Conservation (phyloP, 2,113 vertebrate genomes). For the Phaethornis superciliosus region DNA sequence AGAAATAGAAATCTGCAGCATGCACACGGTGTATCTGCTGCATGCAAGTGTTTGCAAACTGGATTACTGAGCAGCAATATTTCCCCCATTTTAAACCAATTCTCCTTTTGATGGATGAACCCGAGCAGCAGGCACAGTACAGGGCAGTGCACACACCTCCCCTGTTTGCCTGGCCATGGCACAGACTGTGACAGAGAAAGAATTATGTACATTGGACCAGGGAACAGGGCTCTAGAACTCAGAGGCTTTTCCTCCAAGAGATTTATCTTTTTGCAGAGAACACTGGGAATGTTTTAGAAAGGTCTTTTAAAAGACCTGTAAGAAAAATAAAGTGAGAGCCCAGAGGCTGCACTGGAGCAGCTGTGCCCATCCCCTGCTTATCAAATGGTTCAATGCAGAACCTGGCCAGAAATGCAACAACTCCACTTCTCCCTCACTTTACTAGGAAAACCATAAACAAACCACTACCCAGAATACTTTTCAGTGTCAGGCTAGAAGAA, state of each 20-base stretch:
- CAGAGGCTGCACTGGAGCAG: background rate
- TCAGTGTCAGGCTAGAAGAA: background rate
- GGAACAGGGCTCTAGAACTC: background rate
- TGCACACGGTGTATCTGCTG: background rate
- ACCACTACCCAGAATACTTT: constrained; percentile 25
- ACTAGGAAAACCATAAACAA: background rate
- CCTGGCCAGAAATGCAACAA: constrained; percentile 46
- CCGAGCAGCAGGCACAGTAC: background rate
- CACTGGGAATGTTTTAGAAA: background rate
- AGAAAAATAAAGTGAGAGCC: background rate
- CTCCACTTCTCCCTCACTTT: constrained; percentile 5
- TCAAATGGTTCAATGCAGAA: background rate
- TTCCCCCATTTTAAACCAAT: background rate
- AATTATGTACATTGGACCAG: background rate
- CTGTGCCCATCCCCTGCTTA: background rate
- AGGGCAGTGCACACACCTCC: background rate
- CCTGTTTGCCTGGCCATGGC: background rate
- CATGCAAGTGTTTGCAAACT: background rate
- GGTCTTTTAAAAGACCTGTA: background rate
- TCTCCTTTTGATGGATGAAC: background rate
- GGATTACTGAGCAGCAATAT: background rate
- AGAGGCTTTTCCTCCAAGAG: background rate
- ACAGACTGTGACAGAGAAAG: background rate
- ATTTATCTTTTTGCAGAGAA: background rate
- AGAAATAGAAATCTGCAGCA: constrained; percentile 19